A percentile compares a stretch with the other conserved stretches of the same genome.
Evolutionary conservation across 1,140 invertebrate genomes (phyloP).

Genomic region (Drosophila obscura): DNA sequence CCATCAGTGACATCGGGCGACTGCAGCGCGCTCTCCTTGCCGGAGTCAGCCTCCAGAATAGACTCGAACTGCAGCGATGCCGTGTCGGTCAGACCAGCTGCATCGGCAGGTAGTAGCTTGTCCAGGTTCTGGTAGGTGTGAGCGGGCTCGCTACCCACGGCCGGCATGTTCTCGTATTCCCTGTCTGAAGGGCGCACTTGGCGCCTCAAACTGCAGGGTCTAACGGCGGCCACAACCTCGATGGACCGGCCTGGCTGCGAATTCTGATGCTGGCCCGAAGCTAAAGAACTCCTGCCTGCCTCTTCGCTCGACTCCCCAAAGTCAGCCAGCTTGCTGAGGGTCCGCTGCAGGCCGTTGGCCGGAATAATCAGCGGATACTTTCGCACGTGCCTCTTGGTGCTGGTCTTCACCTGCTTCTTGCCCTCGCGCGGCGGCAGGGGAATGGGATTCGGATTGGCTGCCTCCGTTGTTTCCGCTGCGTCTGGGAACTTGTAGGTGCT

Average conservation of each 20-base stretch:
- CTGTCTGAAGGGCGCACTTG: slow-evolving; percentile 38
- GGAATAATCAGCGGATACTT: slow-evolving; percentile 95
- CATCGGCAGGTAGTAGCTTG: slow-evolving; percentile 64
- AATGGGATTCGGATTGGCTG: slow-evolving; percentile 87
- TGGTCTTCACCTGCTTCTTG: slow-evolving; percentile 87
- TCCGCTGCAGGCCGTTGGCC: slow-evolving; percentile 86
- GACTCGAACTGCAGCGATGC: slow-evolving; percentile 82
- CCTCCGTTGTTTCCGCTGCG: slow-evolving; percentile 2
- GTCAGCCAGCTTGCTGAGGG: slow-evolving; percentile 86
- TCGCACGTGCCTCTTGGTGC: slow-evolving; percentile 90
- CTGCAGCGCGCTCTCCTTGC: slow-evolving; percentile 63
- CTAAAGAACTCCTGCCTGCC: background rate
- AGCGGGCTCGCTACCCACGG: slow-evolving; percentile 12
- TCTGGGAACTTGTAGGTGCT: slow-evolving; percentile 73
- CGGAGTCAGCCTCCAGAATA: slow-evolving; percentile 72
- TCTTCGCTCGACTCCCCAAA: slow-evolving; percentile 48
- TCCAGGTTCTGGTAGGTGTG: slow-evolving; percentile 81
- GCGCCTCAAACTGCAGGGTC: slow-evolving; percentile 42
- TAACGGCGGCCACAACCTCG: slow-evolving; percentile 66
- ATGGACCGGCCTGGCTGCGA: slow-evolving; percentile 34
- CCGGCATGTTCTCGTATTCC: slow-evolving; percentile 69
- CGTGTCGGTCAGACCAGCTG: slow-evolving; percentile 71
- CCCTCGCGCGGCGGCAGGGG: slow-evolving; percentile 93
- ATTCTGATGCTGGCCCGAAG: slow-evolving; percentile 11
- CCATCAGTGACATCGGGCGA: slow-evolving; percentile 82